Percentiles rank a stretch among this genome's conserved stretches.
These are phyloP conservation scores for Drosophila affinis DNA, from an alignment of 2,888 invertebrate species.

Conservation along the genomic window DNA sequence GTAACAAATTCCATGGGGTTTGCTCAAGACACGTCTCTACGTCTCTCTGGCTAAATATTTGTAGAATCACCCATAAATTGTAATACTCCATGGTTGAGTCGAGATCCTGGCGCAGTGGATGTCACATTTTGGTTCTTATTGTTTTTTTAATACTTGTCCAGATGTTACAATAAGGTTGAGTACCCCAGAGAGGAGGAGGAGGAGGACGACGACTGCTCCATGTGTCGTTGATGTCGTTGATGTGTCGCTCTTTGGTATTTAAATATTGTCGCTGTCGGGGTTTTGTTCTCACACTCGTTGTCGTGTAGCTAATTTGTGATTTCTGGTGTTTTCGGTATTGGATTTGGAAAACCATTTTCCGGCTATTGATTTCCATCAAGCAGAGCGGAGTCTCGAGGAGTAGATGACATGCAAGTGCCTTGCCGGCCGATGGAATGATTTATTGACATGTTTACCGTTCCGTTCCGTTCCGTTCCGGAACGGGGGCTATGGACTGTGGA, in stretches of 20 bases:
- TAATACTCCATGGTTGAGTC: constrained; percentile 64
- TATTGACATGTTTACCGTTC: constrained; percentile 53
- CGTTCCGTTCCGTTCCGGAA: constrained; percentile 12
- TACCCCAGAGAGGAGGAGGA: constrained; percentile 5
- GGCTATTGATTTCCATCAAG: constrained; percentile 74
- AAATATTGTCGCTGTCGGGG: constrained; percentile 41
- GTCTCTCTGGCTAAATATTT: constrained; percentile 53
- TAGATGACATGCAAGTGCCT: constrained; percentile 67
- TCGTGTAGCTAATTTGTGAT: constrained; percentile 81
- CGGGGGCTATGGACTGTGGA: constrained; percentile 13
- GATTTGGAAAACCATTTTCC: constrained; percentile 80
- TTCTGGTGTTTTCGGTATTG: constrained; percentile 78
- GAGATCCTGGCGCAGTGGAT: constrained; percentile 57
- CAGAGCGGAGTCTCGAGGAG: constrained; percentile 38
- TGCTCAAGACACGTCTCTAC: constrained; percentile 61
- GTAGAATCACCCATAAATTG: constrained; percentile 58
- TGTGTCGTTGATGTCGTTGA: constrained; percentile 55
- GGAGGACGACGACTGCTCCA: constrained; percentile 31
- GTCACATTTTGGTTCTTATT: constrained; percentile 41
- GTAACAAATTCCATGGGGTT: constrained; percentile 69
- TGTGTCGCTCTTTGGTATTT: constrained; percentile 39
- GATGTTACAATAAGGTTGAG: constrained; percentile 56
- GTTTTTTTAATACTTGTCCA: constrained; percentile 58
- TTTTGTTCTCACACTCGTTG: constrained; percentile 78
- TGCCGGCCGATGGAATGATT: constrained; percentile 66